Evolutionary conservation across 2,888 invertebrate genomes (phyloP), one percentile per base, ranked within the genome.

Genomic region (Scaptomyza parva): DNA sequence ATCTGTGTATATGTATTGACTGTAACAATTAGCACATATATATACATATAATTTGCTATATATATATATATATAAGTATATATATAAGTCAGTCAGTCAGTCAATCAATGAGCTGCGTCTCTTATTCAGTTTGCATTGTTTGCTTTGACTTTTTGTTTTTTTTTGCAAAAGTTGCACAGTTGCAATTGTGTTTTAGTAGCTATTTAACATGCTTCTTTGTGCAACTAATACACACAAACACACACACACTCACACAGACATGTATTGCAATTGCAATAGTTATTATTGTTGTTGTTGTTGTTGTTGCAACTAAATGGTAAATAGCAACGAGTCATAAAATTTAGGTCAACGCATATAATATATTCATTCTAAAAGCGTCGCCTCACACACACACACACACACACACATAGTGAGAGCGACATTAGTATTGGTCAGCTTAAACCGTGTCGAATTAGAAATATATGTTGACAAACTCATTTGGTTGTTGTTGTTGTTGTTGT

Each of bases 331-430:
- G 63, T 72, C 82, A 72, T 75, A 53, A 75, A 80, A 87, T 87
- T 89, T 87, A 76, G 87, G 87, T 87, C 89, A 87, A 89, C 88
- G 89, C 89, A 86, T 86, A 82, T 86, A 79, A 88, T 82, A 87
- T 76, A 85, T 86, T 75, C 82, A 81, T 82, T 81, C 82, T 78
- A 68, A 85, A 85, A 76, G 63, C 78, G 60, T 30, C 28, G 45
- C 17, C 37, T 58, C 58, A 59, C 66, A 37, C 60, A 44, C 35
- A 43, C n/a, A 2, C 12, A 12, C 52, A 54, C 52, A 20, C 52
- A 40, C 37, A 41, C 11, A 20, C 57, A 8, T 64, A n/a, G n/a
- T n/a, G n/a, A n/a, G n/a, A n/a, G n/a, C n/a, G n/a, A 20, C 53
- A 30, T 18, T 18, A 18, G 59, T 66, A 59, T 76, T 76, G 73